Evolutionary conservation across 2,113 vertebrate species (phyloP), one percentile per base, ranked within the genome.

Genomic region (Osmerus eperlanus): DNA sequence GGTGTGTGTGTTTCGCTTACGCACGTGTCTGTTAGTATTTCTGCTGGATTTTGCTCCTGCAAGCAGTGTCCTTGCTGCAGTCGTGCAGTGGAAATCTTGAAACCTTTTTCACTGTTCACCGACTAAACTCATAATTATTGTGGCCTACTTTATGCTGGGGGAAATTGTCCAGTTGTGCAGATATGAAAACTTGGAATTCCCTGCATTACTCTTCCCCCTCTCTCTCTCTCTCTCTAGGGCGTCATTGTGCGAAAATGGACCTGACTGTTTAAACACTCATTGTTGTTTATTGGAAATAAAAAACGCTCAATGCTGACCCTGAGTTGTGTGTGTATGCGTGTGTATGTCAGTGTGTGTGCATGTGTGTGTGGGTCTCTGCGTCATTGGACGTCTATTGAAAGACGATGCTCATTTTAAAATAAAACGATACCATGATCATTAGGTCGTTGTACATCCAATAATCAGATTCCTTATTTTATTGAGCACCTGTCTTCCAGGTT

Each of bases 261-360:
- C 9, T 47, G 41, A 7, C 8, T 47, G 54, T 56, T 54, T 18
- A 62, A 62, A 11, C 28, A 2, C 23, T 25, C 5, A 59, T 82
- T 72, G 69, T 71, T 79, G 78, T 73, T 80, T 74, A 74, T 75
- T 36, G 70, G n/a, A 67, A 58, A 23, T 60, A 74, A 66, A 16
- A 21, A 41, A 6, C 1, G 36, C 36, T 41, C 1, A 7, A 41
- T 1, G 0, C 36, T 41, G 36, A 41, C 8, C 36, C 36, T 41
- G 36, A 41, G 41, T 47, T 59, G 56, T 59, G 56, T 59, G 56
- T 59, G 56, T 59, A n/a, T 25, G 16, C 70, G 59, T 59, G 56
- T 59, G 60, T 28, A 12, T 62, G 25, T 25, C 47, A 53, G 51
- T 67, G 66, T 67, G 51, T 54, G 51, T 56, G 55, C 55, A n/a